phyloP scores from a whole-genome alignment of 2,113 vertebrate genomes.

The Rhodinocichla rosea region DNA sequence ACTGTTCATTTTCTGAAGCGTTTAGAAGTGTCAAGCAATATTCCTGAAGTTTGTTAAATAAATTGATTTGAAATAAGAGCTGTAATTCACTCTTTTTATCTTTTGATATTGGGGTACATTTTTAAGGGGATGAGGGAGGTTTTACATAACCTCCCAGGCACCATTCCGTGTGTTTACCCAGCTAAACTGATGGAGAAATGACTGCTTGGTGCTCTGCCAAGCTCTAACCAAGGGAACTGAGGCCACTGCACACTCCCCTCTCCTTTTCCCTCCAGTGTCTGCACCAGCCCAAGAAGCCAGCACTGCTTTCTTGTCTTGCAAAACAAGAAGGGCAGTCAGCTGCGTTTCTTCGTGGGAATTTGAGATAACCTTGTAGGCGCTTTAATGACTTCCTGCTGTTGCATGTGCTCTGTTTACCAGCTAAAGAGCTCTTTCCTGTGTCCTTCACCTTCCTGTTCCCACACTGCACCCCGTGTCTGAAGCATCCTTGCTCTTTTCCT shows the following conservation, averaged over 20 bases:
- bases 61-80: conserved; percentile 24
- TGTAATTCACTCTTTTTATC: not conserved
- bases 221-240: not conserved
- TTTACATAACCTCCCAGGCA: not conserved
- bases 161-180: not conserved
- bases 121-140: not conserved
- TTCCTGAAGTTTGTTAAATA: conserved; percentile 51
- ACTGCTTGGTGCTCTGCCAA: not conserved
- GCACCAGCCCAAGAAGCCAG: not conserved
- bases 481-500: not conserved
- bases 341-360: not conserved
- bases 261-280: not conserved
- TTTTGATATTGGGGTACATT: not conserved
- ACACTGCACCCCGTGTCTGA: not conserved
- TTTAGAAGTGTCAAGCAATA: not conserved
- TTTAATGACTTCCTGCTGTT: conserved; percentile 33
- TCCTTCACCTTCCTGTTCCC: conserved; percentile 38
- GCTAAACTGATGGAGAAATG: not conserved
- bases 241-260: accelerated
- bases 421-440: conserved; percentile 29
- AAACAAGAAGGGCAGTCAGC: conserved; percentile 14
- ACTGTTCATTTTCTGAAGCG: conserved; percentile 1
- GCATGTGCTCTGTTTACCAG: conserved; percentile 37
- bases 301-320: not conserved
- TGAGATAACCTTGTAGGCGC: not conserved